A percentile compares a stretch with the other conserved stretches of the same genome.
Evolutionary conservation across 2,888 invertebrate genomes (phyloP).

Genomic region (Habrosyne pyritoides): DNA sequence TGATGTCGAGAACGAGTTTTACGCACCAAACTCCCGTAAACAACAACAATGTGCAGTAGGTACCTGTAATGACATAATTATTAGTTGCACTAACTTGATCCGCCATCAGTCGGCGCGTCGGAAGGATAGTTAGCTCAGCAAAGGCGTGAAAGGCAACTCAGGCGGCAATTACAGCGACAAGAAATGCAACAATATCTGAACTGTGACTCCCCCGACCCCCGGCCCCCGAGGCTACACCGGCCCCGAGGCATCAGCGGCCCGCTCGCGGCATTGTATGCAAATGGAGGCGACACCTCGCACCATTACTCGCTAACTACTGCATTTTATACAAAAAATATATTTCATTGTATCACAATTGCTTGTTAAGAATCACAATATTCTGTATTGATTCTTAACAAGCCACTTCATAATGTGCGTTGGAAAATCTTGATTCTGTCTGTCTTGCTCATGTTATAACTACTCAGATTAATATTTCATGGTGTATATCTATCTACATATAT

Average conservation of each 20-base stretch:
- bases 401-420: neutral
- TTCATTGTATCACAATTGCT: no score
- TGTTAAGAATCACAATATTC: no score
- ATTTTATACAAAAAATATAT: neutral
- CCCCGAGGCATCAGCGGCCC: conserved; percentile 15
- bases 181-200: conserved; percentile 30
- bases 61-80: conserved; percentile 2
- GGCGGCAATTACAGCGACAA: conserved; percentile 29
- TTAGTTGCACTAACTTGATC: neutral
- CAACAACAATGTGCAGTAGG: neutral
- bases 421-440: no score
- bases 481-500: no score
- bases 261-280: conserved; percentile 58
- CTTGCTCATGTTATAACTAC: no score
- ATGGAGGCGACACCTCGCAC: conserved; percentile 34
- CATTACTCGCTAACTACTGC: conserved; percentile 9
- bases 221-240: neutral
- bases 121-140: conserved; percentile 11
- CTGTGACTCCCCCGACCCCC: neutral
- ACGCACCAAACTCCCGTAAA: neutral
- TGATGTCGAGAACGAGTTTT: neutral
- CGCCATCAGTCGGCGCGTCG: neutral
- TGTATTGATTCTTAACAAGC: neutral
- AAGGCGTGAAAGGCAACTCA: conserved; percentile 5
- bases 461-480: no score